Percentiles rank a stretch among this genome's conserved stretches.
Evolutionary conservation across 2,797 vertebrate genomes (phyloP).

Genomic region (Mus spretus): DNA sequence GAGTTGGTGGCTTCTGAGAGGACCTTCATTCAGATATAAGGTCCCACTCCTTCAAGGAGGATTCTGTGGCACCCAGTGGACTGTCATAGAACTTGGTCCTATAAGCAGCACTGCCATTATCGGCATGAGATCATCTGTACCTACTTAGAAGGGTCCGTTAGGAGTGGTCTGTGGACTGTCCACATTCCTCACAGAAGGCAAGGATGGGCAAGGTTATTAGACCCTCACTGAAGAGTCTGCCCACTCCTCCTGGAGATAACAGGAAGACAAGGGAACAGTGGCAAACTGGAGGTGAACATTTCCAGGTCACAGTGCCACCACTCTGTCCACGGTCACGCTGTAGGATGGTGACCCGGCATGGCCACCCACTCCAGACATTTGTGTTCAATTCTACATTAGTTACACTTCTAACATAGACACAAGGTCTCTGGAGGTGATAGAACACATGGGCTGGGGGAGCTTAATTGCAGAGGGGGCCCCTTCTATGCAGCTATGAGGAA

Average conservation of each 20-base stretch:
- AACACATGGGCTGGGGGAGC: too few species aligned
- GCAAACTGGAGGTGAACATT: background rate
- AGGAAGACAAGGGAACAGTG: background rate
- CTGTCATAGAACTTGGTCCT: background rate
- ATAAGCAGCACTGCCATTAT: background rate
- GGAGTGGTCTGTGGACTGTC: background rate
- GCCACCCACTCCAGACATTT: too few species aligned
- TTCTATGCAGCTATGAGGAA: background rate
- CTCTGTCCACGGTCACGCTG: background rate
- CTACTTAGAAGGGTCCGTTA: background rate
- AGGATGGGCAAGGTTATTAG: background rate
- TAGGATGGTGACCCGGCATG: too few species aligned
- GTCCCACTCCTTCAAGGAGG: background rate
- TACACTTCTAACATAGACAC: background rate
- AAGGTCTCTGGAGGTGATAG: background rate
- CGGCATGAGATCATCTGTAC: background rate
- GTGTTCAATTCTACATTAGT: too few species aligned
- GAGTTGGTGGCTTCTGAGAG: background rate
- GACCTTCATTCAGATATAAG: background rate
- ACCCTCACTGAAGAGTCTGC: background rate
- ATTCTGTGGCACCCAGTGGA: fast-evolving
- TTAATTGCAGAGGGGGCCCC: background rate
- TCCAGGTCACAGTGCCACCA: background rate
- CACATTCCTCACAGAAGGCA: background rate
- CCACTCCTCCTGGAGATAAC: background rate